These are phyloP conservation scores for Manis javanica DNA, from an alignment of 2,797 vertebrate species.

Conservation along the genomic window DNA sequence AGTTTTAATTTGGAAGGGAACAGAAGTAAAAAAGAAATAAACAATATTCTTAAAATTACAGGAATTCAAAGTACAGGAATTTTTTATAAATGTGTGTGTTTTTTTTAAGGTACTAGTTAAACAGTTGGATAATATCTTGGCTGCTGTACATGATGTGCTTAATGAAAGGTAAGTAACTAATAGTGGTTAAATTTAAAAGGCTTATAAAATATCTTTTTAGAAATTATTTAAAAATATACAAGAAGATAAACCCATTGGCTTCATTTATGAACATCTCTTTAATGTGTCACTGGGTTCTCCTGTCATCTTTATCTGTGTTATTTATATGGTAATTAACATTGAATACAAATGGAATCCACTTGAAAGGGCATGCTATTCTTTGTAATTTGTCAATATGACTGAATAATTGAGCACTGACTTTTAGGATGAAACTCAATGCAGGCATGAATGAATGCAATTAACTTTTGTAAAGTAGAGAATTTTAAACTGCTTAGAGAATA, in stretches of 20 bases:
- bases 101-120: slow-evolving; percentile 95
- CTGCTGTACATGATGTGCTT: slow-evolving; percentile 96
- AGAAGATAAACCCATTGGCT: background rate
- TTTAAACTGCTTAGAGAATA: slow-evolving; percentile 55
- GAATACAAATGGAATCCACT: slow-evolving; percentile 20
- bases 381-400: background rate
- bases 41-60: background rate
- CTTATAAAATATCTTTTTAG: background rate
- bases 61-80: background rate
- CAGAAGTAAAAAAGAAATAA: background rate
- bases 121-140: slow-evolving; percentile 98
- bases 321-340: slow-evolving; percentile 19
- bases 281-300: background rate
- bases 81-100: slow-evolving; percentile 56
- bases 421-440: background rate
- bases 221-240: background rate
- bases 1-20: slow-evolving; percentile 32
- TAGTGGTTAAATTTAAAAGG: slow-evolving; percentile 41
- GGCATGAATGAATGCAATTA: background rate
- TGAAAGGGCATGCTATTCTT: background rate
- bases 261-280: slow-evolving; percentile 1
- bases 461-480: slow-evolving; percentile 1
- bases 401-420: background rate
- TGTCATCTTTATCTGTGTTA: slow-evolving; percentile 24
- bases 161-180: slow-evolving; percentile 95